Percentiles rank a stretch among this genome's conserved stretches.
Evolutionary conservation across 2,888 invertebrate species (phyloP).

Genomic region (Noctua comes): DNA sequence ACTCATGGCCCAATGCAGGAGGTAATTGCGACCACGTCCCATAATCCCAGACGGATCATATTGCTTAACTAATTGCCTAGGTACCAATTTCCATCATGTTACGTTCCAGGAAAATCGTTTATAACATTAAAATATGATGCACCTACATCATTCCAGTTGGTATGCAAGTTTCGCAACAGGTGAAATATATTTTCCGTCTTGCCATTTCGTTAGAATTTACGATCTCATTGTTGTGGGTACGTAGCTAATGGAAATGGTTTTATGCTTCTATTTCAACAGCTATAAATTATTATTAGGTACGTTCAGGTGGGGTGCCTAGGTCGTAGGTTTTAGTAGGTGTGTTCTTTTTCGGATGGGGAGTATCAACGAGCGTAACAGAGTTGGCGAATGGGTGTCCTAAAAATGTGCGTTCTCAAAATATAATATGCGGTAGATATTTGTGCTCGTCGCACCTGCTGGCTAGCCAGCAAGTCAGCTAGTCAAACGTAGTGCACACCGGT

Average conservation of each 20-base stretch:
- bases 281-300: slow-evolving; percentile 64
- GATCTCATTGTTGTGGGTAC: slow-evolving; percentile 64
- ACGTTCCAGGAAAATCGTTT: slow-evolving; percentile 22
- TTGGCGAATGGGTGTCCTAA: slow-evolving; percentile 74
- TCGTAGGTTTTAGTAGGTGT: slow-evolving; percentile 56
- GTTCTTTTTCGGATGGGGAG: slow-evolving; percentile 49
- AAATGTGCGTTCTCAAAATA: slow-evolving; percentile 84
- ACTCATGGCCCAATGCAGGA: slow-evolving; percentile 75
- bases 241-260: slow-evolving; percentile 72
- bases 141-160: slow-evolving; percentile 64
- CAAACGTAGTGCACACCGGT: slow-evolving; percentile 77
- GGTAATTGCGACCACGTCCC: slow-evolving; percentile 74
- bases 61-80: slow-evolving; percentile 51
- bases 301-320: slow-evolving; percentile 55
- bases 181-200: slow-evolving; percentile 69
- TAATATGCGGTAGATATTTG: slow-evolving; percentile 83
- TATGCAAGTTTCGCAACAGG: slow-evolving; percentile 68
- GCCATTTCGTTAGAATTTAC: slow-evolving; percentile 70
- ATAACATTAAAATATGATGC: slow-evolving; percentile 64
- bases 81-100: slow-evolving; percentile 29
- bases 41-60: slow-evolving; percentile 61
- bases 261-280: slow-evolving; percentile 66
- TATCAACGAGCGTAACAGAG: slow-evolving; percentile 71
- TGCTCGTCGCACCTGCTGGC: slow-evolving; percentile 77
- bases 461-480: slow-evolving; percentile 81